Percentiles rank a stretch among this genome's conserved stretches.
Conservation (phyloP, 2,113 vertebrate genomes). For the Lipophrys pholis region DNA sequence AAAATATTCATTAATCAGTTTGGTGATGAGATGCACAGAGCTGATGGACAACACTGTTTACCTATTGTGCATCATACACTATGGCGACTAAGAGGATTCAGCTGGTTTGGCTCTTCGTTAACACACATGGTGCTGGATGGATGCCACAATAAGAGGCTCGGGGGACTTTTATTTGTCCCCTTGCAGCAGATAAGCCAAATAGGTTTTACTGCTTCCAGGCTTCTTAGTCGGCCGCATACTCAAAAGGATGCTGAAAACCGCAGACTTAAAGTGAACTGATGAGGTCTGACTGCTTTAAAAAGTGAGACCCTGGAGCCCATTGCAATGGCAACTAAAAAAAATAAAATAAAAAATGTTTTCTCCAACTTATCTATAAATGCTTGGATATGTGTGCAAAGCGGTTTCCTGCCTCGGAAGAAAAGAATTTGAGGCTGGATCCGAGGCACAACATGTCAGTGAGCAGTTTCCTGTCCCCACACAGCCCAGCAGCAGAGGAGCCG, state of each 20-base stretch:
- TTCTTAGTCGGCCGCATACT: slow-evolving; percentile 6
- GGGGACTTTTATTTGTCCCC: slow-evolving; percentile 29
- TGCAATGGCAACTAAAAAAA: slow-evolving; percentile 2
- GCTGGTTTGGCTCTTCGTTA: slow-evolving; percentile 50
- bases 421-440: slow-evolving; percentile 46
- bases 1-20: slow-evolving; percentile 58
- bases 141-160: slow-evolving; percentile 19
- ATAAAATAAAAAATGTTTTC: no score
- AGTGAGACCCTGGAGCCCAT: not conserved
- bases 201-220: slow-evolving; percentile 26
- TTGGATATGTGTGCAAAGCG: slow-evolving; percentile 37
- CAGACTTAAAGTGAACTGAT: not conserved
- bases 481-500: slow-evolving; percentile 21
- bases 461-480: slow-evolving; percentile 48
- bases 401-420: slow-evolving; percentile 32
- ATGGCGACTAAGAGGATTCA: slow-evolving; percentile 60
- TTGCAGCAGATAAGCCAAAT: slow-evolving; percentile 23
- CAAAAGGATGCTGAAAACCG: not conserved
- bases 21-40: slow-evolving; percentile 33
- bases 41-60: slow-evolving; percentile 65
- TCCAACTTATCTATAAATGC: slow-evolving; percentile 11
- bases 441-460: slow-evolving; percentile 43
- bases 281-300: not conserved
- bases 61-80: slow-evolving; percentile 53
- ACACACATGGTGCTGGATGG: slow-evolving; percentile 49